Conservation (phyloP, 1,140 invertebrate species). For the Arctopsyche grandis region DNA sequence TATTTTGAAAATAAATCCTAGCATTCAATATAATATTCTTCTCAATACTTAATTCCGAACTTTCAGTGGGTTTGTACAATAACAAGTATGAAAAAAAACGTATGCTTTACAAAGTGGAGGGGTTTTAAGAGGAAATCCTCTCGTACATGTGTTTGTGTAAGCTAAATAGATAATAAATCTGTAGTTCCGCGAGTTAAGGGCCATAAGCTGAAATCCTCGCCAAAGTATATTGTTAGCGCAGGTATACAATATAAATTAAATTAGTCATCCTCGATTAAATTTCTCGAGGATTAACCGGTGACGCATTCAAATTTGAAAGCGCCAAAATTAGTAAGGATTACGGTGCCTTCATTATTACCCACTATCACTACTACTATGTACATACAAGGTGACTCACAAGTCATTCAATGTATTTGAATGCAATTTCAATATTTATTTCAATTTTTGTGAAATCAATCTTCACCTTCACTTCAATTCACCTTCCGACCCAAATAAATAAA, state of each 20-base stretch:
- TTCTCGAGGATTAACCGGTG: neutral
- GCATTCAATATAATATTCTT: too few species aligned
- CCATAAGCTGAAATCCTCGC: slow-evolving; percentile 5
- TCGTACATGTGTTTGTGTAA: neutral
- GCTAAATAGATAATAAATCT: too few species aligned
- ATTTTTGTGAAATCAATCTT: too few species aligned
- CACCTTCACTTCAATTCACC: too few species aligned
- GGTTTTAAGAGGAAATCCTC: too few species aligned
- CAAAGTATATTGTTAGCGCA: slow-evolving; percentile 26
- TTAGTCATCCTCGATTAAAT: slow-evolving; percentile 29
- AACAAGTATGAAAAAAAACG: neutral
- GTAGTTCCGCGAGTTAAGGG: neutral
- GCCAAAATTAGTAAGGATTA: slow-evolving; percentile 5
- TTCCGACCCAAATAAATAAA: too few species aligned
- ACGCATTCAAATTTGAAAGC: neutral
- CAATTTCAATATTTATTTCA: too few species aligned
- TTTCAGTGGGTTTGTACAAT: too few species aligned
- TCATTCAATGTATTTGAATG: neutral
- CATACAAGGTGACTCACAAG: neutral
- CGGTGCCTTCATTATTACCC: neutral
- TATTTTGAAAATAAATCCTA: too few species aligned
- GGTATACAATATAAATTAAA: slow-evolving; percentile 26
- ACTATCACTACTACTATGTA: too few species aligned
- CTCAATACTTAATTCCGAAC: too few species aligned
- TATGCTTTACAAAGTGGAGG: neutral